These are phyloP conservation scores for Trigoniulus corallinus DNA, from an alignment of 1,140 invertebrate genomes.

Conservation along the genomic window DNA sequence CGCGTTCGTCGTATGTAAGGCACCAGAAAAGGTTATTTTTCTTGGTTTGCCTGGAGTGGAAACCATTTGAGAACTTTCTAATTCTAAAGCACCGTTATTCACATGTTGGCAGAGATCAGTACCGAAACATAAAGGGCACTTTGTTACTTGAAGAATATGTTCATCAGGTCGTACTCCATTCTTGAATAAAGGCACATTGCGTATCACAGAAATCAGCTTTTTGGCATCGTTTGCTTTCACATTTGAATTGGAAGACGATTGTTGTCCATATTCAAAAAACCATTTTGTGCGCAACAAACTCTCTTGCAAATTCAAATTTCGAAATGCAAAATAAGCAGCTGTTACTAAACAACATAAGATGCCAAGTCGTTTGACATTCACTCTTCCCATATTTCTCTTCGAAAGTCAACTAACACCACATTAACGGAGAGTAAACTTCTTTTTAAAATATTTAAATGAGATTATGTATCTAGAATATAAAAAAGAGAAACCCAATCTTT, in stretches of 20 bases:
- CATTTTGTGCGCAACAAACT: too few species aligned
- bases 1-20: background rate
- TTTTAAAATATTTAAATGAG: too few species aligned
- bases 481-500: too few species aligned
- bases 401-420: background rate
- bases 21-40: background rate
- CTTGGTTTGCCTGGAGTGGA: background rate
- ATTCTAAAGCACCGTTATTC: too few species aligned
- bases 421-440: too few species aligned
- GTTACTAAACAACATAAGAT: background rate
- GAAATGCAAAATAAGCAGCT: background rate
- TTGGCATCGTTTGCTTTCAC: too few species aligned
- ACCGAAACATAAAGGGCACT: conserved; percentile 2
- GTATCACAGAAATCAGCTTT: too few species aligned
- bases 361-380: background rate
- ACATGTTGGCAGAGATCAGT: background rate
- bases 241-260: too few species aligned
- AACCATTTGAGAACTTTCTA: background rate
- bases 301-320: too few species aligned
- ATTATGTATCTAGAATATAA: too few species aligned
- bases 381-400: background rate
- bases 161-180: background rate
- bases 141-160: background rate
- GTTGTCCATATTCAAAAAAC: too few species aligned
- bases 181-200: background rate